Conservation (phyloP, 2,113 vertebrate genomes). For the Rhineura floridana region DNA sequence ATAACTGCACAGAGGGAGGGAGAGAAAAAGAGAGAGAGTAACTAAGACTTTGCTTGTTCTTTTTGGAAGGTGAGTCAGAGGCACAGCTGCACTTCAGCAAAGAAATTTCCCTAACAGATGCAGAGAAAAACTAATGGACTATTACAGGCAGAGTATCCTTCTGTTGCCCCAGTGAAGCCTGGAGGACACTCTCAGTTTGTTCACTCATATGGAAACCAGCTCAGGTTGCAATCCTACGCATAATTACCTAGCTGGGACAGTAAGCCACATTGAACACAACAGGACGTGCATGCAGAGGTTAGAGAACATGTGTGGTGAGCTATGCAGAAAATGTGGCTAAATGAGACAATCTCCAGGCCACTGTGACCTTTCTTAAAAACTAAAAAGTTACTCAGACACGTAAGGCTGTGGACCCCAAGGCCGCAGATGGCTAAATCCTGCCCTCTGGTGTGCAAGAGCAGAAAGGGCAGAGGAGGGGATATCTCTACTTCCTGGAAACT, state of each 20-base stretch:
- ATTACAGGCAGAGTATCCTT: not conserved
- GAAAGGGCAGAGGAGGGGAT: not conserved
- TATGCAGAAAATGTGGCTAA: not conserved
- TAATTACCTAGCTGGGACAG: not conserved
- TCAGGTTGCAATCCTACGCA: not conserved
- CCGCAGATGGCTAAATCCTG: conserved; percentile 36
- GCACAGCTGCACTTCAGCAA: conserved; percentile 24
- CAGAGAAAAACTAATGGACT: conserved; percentile 9
- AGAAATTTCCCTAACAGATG: not conserved
- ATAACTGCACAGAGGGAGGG: not conserved
- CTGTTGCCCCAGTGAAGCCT: fast-evolving
- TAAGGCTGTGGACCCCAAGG: not conserved
- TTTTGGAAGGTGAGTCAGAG: conserved; percentile 34
- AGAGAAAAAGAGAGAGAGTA: not conserved
- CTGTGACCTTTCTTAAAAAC: not conserved
- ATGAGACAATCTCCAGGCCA: not conserved
- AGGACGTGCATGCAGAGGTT: not conserved
- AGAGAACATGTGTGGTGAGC: not conserved
- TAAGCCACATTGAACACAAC: not conserved
- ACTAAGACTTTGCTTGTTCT: not conserved
- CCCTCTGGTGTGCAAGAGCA: conserved; percentile 42
- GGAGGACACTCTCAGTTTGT: not conserved
- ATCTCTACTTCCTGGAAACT: not conserved
- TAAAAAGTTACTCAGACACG: not conserved
- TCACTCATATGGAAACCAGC: not conserved